Percentiles rank a stretch among this genome's conserved stretches.
Conservation (phyloP, 2,113 vertebrate genomes). For the cat (Felis catus) region F.catus_Fca126_mat1.0 CM031417.1:115857501-115858000, state of each 20-base stretch:
- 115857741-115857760: slow-evolving; percentile 54
- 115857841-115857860: neutral
- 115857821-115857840: slow-evolving; percentile 65
- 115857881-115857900: neutral
- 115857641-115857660: slow-evolving; percentile 55
- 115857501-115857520: slow-evolving; percentile 17
- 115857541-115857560: slow-evolving; percentile 53
- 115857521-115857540: slow-evolving; percentile 58
- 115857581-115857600: neutral
- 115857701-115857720: slow-evolving; percentile 56
- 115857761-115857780: slow-evolving; percentile 72
- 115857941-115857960: slow-evolving; percentile 55
- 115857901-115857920: neutral
- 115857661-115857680: slow-evolving; percentile 61
- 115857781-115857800: slow-evolving; percentile 26
- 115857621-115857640: slow-evolving; percentile 65
- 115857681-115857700: slow-evolving; percentile 62
- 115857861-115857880: neutral
- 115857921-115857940: slow-evolving; percentile 65
- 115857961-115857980: slow-evolving; percentile 57
- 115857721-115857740: slow-evolving; percentile 63
- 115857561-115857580: slow-evolving; percentile 59
- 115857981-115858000: slow-evolving; percentile 59
- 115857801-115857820: neutral
- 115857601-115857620: slow-evolving; percentile 55